Evolutionary conservation across 2,113 vertebrate genomes (phyloP), one percentile per base, ranked within the genome.

Genomic region (Tinamus guttatus): DNA sequence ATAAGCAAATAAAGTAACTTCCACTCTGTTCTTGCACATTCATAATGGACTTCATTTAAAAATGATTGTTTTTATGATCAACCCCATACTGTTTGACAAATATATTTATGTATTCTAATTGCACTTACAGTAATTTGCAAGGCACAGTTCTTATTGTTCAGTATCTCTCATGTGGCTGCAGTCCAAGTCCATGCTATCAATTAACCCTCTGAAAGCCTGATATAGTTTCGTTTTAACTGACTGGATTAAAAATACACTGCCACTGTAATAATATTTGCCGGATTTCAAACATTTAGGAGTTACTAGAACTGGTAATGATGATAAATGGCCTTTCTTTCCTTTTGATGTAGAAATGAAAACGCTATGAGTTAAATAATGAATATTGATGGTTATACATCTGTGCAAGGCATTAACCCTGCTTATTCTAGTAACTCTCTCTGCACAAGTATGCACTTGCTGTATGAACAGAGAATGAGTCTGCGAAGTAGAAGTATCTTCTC

Each of bases 101-200:
- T 67, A 41, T 86, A 90, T 94, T 96, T 95, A 75, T 83, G 67
- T n/a, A 41, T 78, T 75, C 47, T 90, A 92, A 94, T 94, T 91
- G 51, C 22, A 13, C 16, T 38, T 87, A 40, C 45, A 58, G n/a
- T 89, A 85, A 85, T 78, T 85, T 79, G 75, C 83, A 90, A 85
- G 56, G 27, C 30, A 69, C 56, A 43, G 5, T 30, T 89, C n/a
- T 89, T 95, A 56, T 79, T 89, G 32, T 60, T 95, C 60, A 79
- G 4, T 20, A n/a, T 38, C 36, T 78, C 52, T 84, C 34, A 54
- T 58, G 49, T 3, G 52, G 79, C 85, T 92, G 36, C 51, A 51
- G 34, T 89, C 69, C 79, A 84, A 22, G 22, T 28, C 40, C 11
- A 1, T 78, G 18, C 6, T 67, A 10, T 56, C 71, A 64, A 2